phyloP scores from a whole-genome alignment of 2,888 invertebrate species.

The Dione juno region DNA sequence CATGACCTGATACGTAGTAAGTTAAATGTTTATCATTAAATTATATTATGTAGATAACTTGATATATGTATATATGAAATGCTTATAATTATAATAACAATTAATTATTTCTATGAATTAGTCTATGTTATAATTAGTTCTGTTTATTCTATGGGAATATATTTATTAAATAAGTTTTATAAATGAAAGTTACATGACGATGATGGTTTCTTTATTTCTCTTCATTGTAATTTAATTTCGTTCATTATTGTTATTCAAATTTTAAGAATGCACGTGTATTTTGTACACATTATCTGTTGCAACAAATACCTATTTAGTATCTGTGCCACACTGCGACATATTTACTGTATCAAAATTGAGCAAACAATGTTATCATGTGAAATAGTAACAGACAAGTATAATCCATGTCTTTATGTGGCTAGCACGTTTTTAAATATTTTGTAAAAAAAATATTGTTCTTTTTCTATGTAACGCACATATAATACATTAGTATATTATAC shows the following conservation, averaged over 20 bases:
- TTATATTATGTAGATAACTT: neutral
- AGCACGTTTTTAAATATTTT: neutral
- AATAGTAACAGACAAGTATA: conserved; percentile 24
- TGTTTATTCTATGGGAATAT: no score
- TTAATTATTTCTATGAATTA: neutral
- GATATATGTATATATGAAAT: no score
- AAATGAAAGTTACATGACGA: no score
- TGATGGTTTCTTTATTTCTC: no score
- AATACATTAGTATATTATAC: neutral
- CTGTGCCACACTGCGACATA: conserved; percentile 37
- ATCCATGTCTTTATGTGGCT: conserved; percentile 8
- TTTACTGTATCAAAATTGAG: conserved; percentile 41
- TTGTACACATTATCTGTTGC: conserved; percentile 28
- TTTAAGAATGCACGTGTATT: conserved; percentile 3
- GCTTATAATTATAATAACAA: no score
- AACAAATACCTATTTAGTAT: conserved; percentile 33
- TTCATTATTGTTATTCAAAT: neutral
- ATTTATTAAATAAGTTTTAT: no score
- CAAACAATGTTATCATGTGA: conserved; percentile 37
- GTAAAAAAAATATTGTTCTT: neutral
- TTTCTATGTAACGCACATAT: no score
- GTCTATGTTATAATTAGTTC: no score
- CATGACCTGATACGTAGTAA: neutral
- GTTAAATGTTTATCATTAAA: conserved; percentile 7
- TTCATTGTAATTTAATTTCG: no score